Evolutionary conservation across 2,888 invertebrate species (phyloP), one percentile per base, ranked within the genome.

Genomic region (Spodoptera littoralis): DNA sequence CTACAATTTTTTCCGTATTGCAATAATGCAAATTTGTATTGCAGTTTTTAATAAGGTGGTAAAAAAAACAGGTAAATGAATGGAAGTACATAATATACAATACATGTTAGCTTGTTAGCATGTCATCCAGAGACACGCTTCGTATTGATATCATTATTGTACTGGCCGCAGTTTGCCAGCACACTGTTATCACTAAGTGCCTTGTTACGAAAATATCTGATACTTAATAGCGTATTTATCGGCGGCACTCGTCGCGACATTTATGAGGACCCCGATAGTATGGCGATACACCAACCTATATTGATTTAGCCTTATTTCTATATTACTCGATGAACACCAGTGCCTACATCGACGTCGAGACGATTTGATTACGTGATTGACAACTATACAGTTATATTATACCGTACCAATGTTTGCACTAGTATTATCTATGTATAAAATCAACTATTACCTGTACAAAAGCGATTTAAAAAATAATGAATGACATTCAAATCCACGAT

Each of bases 301-400:
- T 57, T 73, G 54, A 43, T 57, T 57, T 45, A 61, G 47, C 53
- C 42, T 61, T 61, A 60, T 69, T 69, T 53, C n/a, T 18, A 27
- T 44, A 47, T 50, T 45, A 47, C 11, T 51, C 27, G 49, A 49
- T 36, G n/a, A 22, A 18, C 27, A 12, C 11, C 41, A 41, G 11
- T 9, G 45, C 22, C 11, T 1, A 36, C 9, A 41, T 18, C 18
- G 6, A 43, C 13, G 11, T 13, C 11, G 12, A 56, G 27, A n/a
- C 41, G 11, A 44, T 24, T 44, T 9, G 13, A 48, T 48, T 13
- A 22, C 22, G 36, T 44, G 9, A 27, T 56, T 57, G 8, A 36
- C 18, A 18, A 49, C 8, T 8, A 43, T 43, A 2, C 22, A 44
- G 11, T 57, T 49, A 27, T 13, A 3, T 57, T 49, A 27, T 13